Evolutionary conservation across 92 coral and sea anemone genomes (phyloP).

Genomic region (Porites lobata): DNA sequence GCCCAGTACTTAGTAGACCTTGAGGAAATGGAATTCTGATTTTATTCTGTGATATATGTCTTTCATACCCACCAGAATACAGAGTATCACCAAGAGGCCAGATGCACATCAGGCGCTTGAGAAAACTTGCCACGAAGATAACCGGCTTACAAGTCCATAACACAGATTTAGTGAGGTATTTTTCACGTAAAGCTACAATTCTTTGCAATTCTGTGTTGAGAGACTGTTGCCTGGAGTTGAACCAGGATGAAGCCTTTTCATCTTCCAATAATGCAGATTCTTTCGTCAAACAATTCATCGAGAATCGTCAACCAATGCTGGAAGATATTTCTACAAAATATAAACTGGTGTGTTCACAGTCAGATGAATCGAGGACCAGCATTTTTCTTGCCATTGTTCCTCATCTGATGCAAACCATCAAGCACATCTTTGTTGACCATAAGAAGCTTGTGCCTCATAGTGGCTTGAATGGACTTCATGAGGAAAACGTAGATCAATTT

Average conservation of each 20-base stretch:
- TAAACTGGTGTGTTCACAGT: not conserved
- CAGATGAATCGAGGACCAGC: not conserved
- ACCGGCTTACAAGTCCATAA: not conserved
- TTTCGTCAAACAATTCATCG: not conserved
- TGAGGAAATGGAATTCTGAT: too few species aligned
- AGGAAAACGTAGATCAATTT: not conserved
- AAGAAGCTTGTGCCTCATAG: not conserved
- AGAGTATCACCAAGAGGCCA: slow-evolving; percentile 25
- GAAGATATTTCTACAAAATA: not conserved
- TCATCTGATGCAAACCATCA: slow-evolving; percentile 5
- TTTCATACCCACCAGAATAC: not conserved
- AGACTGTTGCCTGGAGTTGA: not conserved
- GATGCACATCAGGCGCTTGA: slow-evolving; percentile 20
- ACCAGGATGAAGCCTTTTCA: not conserved
- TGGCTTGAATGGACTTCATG: slow-evolving; percentile 7
- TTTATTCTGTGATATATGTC: not conserved
- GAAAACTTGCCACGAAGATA: slow-evolving; percentile 23
- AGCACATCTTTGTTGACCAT: not conserved
- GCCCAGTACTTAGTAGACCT: too few species aligned
- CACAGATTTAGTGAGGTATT: not conserved
- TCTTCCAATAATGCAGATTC: not conserved
- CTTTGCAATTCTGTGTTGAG: not conserved
- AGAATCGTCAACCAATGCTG: not conserved
- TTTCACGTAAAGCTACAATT: not conserved
- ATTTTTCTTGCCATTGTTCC: slow-evolving; percentile 5